Evolutionary conservation across 2,113 vertebrate genomes (phyloP).

Genomic region (Prionailurus bengalensis): DNA sequence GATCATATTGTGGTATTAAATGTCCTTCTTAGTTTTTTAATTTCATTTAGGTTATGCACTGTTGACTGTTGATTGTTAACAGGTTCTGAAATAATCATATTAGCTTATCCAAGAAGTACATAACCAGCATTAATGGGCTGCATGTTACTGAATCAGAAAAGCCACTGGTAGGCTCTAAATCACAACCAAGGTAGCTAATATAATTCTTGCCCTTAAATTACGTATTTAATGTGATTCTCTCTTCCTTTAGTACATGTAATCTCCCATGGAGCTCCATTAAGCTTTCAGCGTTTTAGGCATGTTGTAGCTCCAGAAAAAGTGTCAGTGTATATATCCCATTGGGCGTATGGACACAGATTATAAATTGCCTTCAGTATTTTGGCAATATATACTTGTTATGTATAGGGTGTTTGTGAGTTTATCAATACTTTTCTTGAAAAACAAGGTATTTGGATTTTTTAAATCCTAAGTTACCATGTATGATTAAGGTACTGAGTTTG

Average conservation of each 20-base stretch:
- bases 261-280: conserved; percentile 66
- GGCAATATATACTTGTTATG: background rate
- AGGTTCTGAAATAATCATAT: conserved; percentile 89
- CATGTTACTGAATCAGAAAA: conserved; percentile 86
- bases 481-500: background rate
- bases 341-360: background rate
- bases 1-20: conserved; percentile 84
- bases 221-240: conserved; percentile 82
- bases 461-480: background rate
- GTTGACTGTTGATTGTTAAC: conserved; percentile 91
- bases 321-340: background rate
- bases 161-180: conserved; percentile 83
- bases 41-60: conserved; percentile 86
- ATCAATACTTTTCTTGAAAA: conserved; percentile 30
- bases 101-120: conserved; percentile 85
- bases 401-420: conserved; percentile 24
- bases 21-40: conserved; percentile 83
- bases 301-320: conserved; percentile 28
- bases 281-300: conserved; percentile 66
- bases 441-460: conserved; percentile 34
- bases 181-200: conserved; percentile 84
- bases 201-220: conserved; percentile 87
- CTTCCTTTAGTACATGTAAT: conserved; percentile 77
- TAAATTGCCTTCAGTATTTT: conserved; percentile 39
- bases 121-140: conserved; percentile 86